Evolutionary conservation across 2,888 invertebrate species (phyloP).

Genomic region (Dynastes maya): DNA sequence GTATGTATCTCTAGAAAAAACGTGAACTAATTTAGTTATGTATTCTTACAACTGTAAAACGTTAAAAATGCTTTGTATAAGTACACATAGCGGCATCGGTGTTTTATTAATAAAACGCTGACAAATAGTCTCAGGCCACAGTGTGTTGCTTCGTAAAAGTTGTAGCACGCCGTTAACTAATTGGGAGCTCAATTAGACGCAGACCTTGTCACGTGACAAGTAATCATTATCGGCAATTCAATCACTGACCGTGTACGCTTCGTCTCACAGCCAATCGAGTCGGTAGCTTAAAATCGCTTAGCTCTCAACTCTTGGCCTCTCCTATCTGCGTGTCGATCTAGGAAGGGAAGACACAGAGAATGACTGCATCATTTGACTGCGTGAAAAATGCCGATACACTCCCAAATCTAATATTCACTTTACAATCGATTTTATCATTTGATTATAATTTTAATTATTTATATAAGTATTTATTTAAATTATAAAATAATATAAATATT

Average conservation of each 20-base stretch:
- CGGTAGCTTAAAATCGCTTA: constrained; percentile 32
- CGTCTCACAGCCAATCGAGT: constrained; percentile 19
- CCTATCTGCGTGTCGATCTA: constrained; percentile 30
- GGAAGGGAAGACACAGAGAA: background rate
- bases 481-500: no score
- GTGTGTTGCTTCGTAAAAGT: constrained; percentile 22
- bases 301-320: constrained; percentile 15
- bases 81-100: background rate
- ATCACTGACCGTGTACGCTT: constrained; percentile 25
- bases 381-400: constrained; percentile 8
- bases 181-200: constrained; percentile 41
- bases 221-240: constrained; percentile 35
- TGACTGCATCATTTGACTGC: constrained; percentile 8
- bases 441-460: no score
- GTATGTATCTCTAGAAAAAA: no score
- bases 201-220: constrained; percentile 38
- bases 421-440: background rate
- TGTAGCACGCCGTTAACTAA: constrained; percentile 40
- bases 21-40: no score
- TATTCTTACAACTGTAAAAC: background rate
- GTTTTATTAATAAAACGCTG: constrained; percentile 37
- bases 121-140: constrained; percentile 17
- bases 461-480: no score
- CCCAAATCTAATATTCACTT: constrained; percentile 14
- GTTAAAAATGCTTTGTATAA: background rate